These are phyloP conservation scores for Oophaga sylvatica DNA, from an alignment of 2,797 vertebrate genomes.

Conservation along the genomic window DNA sequence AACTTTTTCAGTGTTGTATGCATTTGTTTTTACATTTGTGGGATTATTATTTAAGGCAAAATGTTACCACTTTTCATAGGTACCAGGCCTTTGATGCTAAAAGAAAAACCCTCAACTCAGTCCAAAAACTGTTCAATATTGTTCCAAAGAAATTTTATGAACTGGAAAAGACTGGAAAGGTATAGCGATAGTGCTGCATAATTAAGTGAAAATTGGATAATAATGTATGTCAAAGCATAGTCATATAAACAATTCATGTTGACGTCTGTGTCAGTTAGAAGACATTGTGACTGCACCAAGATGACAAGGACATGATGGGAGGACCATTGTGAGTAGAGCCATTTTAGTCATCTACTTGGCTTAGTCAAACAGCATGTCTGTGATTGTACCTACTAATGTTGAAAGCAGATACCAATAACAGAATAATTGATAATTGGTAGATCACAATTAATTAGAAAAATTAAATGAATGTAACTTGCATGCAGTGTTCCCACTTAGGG, in stretches of 20 bases:
- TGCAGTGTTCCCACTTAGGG: too few relatives aligned
- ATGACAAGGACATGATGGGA: too few relatives aligned
- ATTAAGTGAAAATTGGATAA: not conserved
- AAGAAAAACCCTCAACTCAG: slow-evolving; percentile 54
- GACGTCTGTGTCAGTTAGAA: too few relatives aligned
- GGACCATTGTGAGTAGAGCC: too few relatives aligned
- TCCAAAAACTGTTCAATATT: slow-evolving; percentile 59
- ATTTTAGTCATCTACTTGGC: too few relatives aligned
- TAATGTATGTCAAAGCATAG: not conserved
- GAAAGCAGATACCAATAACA: too few relatives aligned
- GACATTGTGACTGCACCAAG: too few relatives aligned
- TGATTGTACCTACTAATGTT: too few relatives aligned
- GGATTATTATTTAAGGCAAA: not conserved
- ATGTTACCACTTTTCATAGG: slow-evolving; percentile 24
- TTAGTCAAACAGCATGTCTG: too few relatives aligned
- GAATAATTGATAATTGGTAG: too few relatives aligned
- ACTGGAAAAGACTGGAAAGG: slow-evolving; percentile 61
- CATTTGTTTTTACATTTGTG: not conserved
- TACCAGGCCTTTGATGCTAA: slow-evolving; percentile 55
- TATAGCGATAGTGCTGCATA: slow-evolving; percentile 2
- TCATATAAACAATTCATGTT: not conserved
- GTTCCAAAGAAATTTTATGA: slow-evolving; percentile 58
- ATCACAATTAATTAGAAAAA: too few relatives aligned
- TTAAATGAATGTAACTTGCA: too few relatives aligned
- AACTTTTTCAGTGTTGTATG: not conserved